Conservation (phyloP, 1,140 invertebrate species). For the Drosophila busckii region DNA sequence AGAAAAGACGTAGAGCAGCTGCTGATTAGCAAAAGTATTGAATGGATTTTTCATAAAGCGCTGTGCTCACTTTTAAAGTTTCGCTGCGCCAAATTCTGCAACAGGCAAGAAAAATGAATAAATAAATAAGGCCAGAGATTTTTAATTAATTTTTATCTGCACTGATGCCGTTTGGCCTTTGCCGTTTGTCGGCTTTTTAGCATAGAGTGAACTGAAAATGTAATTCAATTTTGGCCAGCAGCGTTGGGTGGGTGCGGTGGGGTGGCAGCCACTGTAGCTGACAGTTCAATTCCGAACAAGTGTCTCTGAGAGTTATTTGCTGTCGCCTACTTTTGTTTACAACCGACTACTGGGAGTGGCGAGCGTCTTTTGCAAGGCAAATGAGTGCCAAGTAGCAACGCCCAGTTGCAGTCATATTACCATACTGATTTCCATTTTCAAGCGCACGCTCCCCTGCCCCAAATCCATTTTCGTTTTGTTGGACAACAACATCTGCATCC, state of each 20-base stretch:
- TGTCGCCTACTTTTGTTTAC: constrained; percentile 58
- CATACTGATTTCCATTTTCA: too few species aligned
- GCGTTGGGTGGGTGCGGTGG: background rate
- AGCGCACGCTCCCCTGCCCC: constrained; percentile 11
- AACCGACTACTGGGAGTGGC: constrained; percentile 12
- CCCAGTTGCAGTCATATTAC: too few species aligned
- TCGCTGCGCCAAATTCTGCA: constrained; percentile 4
- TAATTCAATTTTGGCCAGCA: constrained; percentile 60
- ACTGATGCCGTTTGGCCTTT: constrained; percentile 18
- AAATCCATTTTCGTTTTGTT: background rate
- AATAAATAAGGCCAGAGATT: constrained; percentile 6
- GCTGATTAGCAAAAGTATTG: too few species aligned
- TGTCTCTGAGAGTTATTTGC: constrained; percentile 63
- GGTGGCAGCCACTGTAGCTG: constrained; percentile 40
- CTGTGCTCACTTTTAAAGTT: too few species aligned
- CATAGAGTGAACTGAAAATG: constrained; percentile 65
- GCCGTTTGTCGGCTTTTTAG: constrained; percentile 45
- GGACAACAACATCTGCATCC: background rate
- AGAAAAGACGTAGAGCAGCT: too few species aligned
- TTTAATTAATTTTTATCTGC: constrained; percentile 68
- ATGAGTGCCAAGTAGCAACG: constrained; percentile 50
- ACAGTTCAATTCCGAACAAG: constrained; percentile 65
- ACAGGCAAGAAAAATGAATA: constrained; percentile 6
- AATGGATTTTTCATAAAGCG: background rate
- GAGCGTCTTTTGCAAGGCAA: constrained; percentile 65